Conservation (phyloP, 2,113 vertebrate genomes). For the Muntiacus reevesi region DNA sequence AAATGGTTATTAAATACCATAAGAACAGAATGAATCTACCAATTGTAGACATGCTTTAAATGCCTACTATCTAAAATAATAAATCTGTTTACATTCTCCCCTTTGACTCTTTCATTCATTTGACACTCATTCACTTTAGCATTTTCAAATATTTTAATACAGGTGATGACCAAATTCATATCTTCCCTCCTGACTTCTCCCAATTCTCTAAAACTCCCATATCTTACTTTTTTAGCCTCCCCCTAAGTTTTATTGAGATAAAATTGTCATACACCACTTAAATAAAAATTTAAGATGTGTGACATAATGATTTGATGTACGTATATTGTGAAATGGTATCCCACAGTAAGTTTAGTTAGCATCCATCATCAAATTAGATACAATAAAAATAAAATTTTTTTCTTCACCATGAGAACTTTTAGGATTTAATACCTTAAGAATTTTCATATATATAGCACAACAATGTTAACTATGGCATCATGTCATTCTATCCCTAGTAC, state of each 20-base stretch:
- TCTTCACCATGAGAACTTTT: not conserved
- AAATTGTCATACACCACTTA: not conserved
- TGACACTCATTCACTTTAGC: not conserved
- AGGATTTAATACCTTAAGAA: not conserved
- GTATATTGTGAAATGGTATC: not conserved
- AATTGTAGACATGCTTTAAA: not conserved
- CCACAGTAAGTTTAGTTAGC: not conserved
- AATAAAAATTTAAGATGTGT: not conserved
- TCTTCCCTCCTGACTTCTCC: not conserved
- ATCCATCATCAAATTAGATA: not conserved
- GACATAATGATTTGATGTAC: not conserved
- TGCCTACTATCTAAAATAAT: not conserved
- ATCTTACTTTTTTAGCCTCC: not conserved
- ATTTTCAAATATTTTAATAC: slow-evolving; percentile 1
- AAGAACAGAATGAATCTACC: not conserved
- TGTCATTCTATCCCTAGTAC: not conserved
- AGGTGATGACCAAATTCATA: not conserved
- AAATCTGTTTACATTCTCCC: not conserved
- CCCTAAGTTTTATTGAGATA: not conserved
- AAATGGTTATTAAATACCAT: not conserved
- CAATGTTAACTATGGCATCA: not conserved
- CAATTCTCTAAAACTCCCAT: not conserved
- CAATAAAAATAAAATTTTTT: not conserved
- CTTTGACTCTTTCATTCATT: not conserved
- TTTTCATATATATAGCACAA: not conserved